phyloP scores from a whole-genome alignment of 2,888 invertebrate genomes.

The Cataglyphis albicans region DNA sequence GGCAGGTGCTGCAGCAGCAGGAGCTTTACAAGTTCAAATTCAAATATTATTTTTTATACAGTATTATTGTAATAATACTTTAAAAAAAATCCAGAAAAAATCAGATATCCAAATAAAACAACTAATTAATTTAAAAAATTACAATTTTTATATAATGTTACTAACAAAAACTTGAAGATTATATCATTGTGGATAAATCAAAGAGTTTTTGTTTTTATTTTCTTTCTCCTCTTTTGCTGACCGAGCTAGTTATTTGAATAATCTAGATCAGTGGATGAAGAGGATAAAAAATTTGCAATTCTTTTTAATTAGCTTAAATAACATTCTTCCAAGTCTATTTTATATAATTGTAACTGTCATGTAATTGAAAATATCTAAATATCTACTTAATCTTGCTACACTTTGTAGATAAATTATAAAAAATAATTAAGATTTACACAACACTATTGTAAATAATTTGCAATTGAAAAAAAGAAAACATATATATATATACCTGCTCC shows the following conservation, averaged over 20 bases:
- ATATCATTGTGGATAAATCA: slow-evolving; percentile 36
- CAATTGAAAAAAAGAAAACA: background rate
- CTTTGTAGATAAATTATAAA: background rate
- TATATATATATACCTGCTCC: slow-evolving; percentile 85
- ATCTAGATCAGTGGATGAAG: slow-evolving; percentile 83
- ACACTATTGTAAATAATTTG: background rate
- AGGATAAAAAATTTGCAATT: slow-evolving; percentile 65
- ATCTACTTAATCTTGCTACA: slow-evolving; percentile 14
- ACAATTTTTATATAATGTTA: slow-evolving; percentile 18
- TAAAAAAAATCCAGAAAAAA: background rate
- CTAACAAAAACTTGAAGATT: slow-evolving; percentile 55
- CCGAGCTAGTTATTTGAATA: slow-evolving; percentile 72
- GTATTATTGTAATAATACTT: slow-evolving; percentile 3
- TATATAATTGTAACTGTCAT: background rate
- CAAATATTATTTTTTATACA: background rate
- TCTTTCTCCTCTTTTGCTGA: slow-evolving; percentile 82
- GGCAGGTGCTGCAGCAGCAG: slow-evolving; percentile 88
- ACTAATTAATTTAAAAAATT: background rate
- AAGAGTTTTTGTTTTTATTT: slow-evolving; percentile 69
- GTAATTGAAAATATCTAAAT: background rate
- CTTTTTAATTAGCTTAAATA: background rate
- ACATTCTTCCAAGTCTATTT: background rate
- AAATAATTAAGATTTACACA: background rate
- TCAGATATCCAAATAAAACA: background rate
- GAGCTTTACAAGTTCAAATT: slow-evolving; percentile 64